Evolutionary conservation across 2,888 invertebrate genomes (phyloP).

Genomic region (Thymelicus sylvestris): DNA sequence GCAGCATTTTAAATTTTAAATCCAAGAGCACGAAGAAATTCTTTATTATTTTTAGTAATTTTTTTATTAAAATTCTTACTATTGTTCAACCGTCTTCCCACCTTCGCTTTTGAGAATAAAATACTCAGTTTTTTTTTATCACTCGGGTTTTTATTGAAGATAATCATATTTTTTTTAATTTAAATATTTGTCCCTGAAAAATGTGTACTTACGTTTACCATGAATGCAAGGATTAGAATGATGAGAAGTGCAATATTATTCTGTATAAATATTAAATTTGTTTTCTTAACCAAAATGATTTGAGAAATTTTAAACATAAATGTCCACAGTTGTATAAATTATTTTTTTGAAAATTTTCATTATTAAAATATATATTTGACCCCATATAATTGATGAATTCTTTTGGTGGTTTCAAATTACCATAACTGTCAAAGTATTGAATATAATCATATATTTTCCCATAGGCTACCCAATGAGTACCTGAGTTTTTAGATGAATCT

Average conservation of each 20-base stretch:
- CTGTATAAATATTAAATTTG: no score
- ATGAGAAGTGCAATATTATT: no score
- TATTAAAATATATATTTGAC: slow-evolving; percentile 1
- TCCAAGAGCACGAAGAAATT: slow-evolving; percentile 8
- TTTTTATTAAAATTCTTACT: background rate
- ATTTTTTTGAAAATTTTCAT: background rate
- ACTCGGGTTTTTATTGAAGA: no score
- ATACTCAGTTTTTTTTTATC: no score
- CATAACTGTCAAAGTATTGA: background rate
- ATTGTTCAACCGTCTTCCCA: no score
- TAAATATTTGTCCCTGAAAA: no score
- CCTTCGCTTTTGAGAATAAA: no score
- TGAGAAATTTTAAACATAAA: background rate
- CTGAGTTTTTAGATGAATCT: background rate
- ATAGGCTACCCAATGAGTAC: background rate
- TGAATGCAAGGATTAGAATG: no score
- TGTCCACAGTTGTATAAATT: background rate
- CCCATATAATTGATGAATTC: background rate
- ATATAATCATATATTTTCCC: background rate
- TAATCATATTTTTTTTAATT: no score
- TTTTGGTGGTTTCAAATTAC: slow-evolving; percentile 1
- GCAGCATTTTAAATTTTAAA: slow-evolving; percentile 19
- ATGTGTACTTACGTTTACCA: no score
- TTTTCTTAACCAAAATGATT: background rate
- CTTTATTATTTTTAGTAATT: slow-evolving; percentile 17